These are phyloP conservation scores for Takifugu ocellatus DNA, from an alignment of 2,797 vertebrate genomes.

Conservation along the genomic window DNA sequence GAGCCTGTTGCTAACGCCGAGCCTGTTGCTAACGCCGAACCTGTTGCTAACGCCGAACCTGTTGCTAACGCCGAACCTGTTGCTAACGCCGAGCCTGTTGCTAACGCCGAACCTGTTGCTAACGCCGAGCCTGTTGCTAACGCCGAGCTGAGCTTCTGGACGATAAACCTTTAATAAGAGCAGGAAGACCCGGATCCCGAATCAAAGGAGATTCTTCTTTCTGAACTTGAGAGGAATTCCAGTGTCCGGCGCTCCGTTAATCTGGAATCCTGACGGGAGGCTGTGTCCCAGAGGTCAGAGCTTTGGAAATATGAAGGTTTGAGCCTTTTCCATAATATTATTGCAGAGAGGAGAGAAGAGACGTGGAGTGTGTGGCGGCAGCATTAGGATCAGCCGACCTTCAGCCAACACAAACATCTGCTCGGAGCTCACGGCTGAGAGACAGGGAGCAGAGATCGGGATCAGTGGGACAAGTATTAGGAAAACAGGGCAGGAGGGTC, in stretches of 20 bases:
- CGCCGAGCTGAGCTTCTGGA: no score
- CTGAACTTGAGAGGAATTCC: conserved; percentile 65
- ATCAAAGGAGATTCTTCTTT: conserved; percentile 53
- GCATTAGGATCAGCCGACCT: conserved; percentile 65
- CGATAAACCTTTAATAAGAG: no score
- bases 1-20: no score
- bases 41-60: no score
- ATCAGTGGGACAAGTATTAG: conserved; percentile 30
- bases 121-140: no score
- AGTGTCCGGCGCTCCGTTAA: conserved; percentile 63
- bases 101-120: no score
- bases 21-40: no score
- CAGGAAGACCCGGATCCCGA: background rate
- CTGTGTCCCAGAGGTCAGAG: conserved; percentile 48
- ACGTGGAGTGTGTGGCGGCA: conserved; percentile 62
- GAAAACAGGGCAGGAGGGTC: conserved; percentile 2
- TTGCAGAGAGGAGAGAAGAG: conserved; percentile 50
- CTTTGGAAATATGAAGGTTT: conserved; percentile 36
- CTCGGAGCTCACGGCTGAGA: conserved; percentile 50
- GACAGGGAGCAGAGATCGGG: conserved; percentile 63
- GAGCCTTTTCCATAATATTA: conserved; percentile 53
- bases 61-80: no score
- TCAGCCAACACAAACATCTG: conserved; percentile 70
- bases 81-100: no score
- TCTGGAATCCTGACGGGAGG: conserved; percentile 63